Percentiles rank a stretch among this genome's conserved stretches.
Evolutionary conservation across 1,140 invertebrate species (phyloP).

Genomic region (Zaprionus ghesquierei): DNA sequence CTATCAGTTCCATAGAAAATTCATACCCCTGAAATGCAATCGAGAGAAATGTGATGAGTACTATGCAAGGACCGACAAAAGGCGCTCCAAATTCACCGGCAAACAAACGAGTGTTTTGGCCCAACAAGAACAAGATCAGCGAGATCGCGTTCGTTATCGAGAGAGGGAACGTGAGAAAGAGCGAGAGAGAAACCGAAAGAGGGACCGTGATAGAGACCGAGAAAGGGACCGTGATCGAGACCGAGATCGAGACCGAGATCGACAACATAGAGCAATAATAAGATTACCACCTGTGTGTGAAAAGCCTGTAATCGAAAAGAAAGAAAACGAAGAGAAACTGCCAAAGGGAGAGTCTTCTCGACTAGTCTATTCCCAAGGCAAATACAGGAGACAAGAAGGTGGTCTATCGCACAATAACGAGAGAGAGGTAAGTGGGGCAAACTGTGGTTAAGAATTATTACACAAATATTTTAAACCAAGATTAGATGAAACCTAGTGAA

Average conservation of each 20-base stretch:
- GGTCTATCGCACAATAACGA: background rate
- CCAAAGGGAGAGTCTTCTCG: background rate
- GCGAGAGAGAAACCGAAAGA: background rate
- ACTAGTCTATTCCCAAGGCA: background rate
- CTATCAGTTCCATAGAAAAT: conserved; percentile 52
- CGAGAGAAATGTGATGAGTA: conserved; percentile 1
- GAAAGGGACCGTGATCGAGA: background rate
- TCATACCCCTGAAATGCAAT: conserved; percentile 28
- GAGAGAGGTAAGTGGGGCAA: background rate
- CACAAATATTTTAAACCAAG: background rate
- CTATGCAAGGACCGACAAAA: conserved; percentile 18
- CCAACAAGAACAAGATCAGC: background rate
- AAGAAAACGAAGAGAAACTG: background rate
- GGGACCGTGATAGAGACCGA: background rate
- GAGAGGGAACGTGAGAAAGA: background rate
- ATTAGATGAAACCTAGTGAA: background rate
- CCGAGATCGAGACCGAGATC: no score
- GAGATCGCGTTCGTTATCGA: background rate
- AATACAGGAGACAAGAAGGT: conserved; percentile 12
- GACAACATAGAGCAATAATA: background rate
- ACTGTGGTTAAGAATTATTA: background rate
- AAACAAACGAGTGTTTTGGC: background rate
- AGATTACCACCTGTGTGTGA: background rate
- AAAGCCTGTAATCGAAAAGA: background rate
- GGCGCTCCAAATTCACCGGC: background rate